Evolutionary conservation across 2,888 invertebrate species (phyloP), one percentile per base, ranked within the genome.

Genomic region (Daptonema setosum): DNA sequence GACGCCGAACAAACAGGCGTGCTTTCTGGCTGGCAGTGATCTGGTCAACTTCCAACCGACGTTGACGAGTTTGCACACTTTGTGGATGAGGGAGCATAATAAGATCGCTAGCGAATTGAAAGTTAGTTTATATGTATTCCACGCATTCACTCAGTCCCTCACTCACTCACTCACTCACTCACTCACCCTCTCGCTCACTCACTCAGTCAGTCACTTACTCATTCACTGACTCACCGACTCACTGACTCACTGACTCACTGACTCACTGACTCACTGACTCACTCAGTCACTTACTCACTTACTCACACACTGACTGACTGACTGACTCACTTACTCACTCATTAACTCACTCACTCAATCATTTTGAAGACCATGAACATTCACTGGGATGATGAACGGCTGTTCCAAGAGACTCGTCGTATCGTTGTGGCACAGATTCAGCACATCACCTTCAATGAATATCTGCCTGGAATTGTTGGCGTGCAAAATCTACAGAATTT

Each of bases 401-500:
- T 70, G 1, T 69, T 63, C 58, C 70, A 73, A 59, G 72, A 74
- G 59, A 62, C 71, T 0, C 65, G 75, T 52, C 63, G 72, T 55
- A 72, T 76, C 51, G 63, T 74, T 0, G 64, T 66, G 3, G 75
- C 74, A 22, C 68, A 72, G 54, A 62, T 90, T 84, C 76, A 75
- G 60, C 70, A 73, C 57, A 68, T 74, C 45, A 70, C 72, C 11
- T 75, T 67, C 63, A 66, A 65, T 28, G 73, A 75, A 61, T 73
- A 68, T 54, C 57, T 68, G 35, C 68, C 67, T 2, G 57, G 65
- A 24, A 54, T 68, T 1, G 60, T 68, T 5, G 68, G 59, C 28
- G 47, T 28, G 45, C 52, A 58, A 8, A 55, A 57, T 26, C 24
- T 88, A 59, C 84, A 83, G 66, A 75, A 86, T 2, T 88, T 88